These are phyloP conservation scores for Drosophila siamana DNA, from an alignment of 2,888 invertebrate genomes.

Conservation along the genomic window DNA sequence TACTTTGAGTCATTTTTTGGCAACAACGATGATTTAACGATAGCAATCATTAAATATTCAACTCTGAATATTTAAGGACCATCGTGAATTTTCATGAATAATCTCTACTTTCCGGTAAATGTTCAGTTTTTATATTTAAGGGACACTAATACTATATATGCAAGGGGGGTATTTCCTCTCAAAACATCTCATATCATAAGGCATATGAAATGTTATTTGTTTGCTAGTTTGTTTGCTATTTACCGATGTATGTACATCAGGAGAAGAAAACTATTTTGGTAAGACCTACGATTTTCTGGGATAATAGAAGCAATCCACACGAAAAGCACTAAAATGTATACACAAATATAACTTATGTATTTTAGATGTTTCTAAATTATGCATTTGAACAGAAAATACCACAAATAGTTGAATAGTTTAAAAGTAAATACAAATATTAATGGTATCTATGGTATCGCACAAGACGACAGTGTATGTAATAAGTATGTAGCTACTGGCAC, in stretches of 20 bases:
- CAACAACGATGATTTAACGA: conserved; percentile 57
- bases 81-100: conserved; percentile 53
- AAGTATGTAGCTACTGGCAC: conserved; percentile 5
- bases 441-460: conserved; percentile 11
- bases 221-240: conserved; percentile 2
- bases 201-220: not conserved
- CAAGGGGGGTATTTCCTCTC: conserved; percentile 4
- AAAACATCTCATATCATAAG: conserved; percentile 10
- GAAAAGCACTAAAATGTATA: conserved; percentile 20
- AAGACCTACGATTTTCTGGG: conserved; percentile 4
- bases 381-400: conserved; percentile 14
- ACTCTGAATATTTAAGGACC: conserved; percentile 70
- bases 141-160: conserved; percentile 8
- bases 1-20: conserved; percentile 35
- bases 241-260: conserved; percentile 28
- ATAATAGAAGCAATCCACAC: conserved; percentile 11
- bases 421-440: not conserved
- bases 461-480: conserved; percentile 4
- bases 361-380: conserved; percentile 8
- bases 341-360: conserved; percentile 12
- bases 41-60: conserved; percentile 69
- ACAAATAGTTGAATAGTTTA: not conserved
- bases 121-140: conserved; percentile 82
- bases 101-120: conserved; percentile 82
- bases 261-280: conserved; percentile 4